These are phyloP conservation scores for Origma solitaria DNA, from an alignment of 2,113 vertebrate genomes.

Conservation along the genomic window DNA sequence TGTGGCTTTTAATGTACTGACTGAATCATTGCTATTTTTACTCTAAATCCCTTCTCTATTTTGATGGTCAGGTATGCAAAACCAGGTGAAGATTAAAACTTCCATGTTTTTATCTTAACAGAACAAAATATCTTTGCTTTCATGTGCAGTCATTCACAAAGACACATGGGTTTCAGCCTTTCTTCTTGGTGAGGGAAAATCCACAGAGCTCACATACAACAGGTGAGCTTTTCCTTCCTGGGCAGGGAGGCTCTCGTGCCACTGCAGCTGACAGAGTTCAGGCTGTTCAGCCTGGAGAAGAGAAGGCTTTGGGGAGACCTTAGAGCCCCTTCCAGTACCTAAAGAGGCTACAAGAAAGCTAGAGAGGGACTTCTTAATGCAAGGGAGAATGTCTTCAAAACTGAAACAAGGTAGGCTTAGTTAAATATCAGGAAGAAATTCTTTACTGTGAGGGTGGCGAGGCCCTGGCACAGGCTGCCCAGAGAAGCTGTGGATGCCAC, in stretches of 20 bases:
- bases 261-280: background rate
- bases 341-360: background rate
- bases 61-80: background rate
- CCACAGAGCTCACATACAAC: accelerated
- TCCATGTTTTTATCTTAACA: background rate
- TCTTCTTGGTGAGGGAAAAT: background rate
- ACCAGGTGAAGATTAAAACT: background rate
- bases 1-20: constrained; percentile 27
- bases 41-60: background rate
- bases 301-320: background rate
- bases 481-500: background rate
- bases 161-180: background rate
- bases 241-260: background rate
- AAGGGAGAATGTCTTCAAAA: background rate
- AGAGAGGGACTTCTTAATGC: background rate
- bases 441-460: accelerated
- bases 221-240: background rate
- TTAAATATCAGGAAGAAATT: background rate
- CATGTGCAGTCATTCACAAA: background rate
- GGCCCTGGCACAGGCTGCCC: background rate
- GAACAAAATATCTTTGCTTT: background rate
- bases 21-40: constrained; percentile 24
- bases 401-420: background rate
- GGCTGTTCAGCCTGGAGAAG: background rate
- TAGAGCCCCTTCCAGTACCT: background rate